phyloP scores from a whole-genome alignment of 2,113 vertebrate genomes.

The Halichoeres trimaculatus region DNA sequence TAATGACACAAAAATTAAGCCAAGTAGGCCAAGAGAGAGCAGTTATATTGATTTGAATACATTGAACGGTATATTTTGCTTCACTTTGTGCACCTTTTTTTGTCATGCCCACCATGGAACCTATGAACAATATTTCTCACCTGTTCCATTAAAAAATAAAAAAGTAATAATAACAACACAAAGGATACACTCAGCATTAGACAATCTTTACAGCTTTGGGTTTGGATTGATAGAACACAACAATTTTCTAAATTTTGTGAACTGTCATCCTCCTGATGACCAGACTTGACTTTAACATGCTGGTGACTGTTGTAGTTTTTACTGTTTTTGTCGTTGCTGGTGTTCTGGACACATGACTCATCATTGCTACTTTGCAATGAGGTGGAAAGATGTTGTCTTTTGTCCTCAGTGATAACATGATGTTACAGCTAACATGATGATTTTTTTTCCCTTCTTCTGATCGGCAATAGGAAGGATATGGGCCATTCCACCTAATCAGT shows the following conservation, averaged over 20 bases:
- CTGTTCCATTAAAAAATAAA: no score
- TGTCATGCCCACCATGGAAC: background rate
- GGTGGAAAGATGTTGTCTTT: constrained; percentile 29
- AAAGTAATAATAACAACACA: no score
- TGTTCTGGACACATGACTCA: constrained; percentile 35
- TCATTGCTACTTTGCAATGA: constrained; percentile 64
- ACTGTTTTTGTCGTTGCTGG: constrained; percentile 20
- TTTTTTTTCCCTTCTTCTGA: background rate
- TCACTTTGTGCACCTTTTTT: background rate
- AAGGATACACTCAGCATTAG: background rate
- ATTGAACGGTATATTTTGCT: constrained; percentile 23
- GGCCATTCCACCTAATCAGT: no score
- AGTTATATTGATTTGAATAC: constrained; percentile 48
- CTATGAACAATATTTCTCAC: constrained; percentile 7
- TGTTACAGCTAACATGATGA: constrained; percentile 5
- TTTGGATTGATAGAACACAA: background rate
- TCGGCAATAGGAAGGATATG: no score
- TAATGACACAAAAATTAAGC: constrained; percentile 11
- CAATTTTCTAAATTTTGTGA: background rate
- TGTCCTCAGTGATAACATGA: constrained; percentile 59
- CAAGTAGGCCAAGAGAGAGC: constrained; percentile 26
- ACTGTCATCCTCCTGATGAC: background rate
- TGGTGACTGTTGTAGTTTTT: constrained; percentile 8
- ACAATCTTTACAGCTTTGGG: background rate
- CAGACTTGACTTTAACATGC: background rate